phyloP scores from a whole-genome alignment of 2,888 invertebrate species.

The Neoitamus cyanurus region DNA sequence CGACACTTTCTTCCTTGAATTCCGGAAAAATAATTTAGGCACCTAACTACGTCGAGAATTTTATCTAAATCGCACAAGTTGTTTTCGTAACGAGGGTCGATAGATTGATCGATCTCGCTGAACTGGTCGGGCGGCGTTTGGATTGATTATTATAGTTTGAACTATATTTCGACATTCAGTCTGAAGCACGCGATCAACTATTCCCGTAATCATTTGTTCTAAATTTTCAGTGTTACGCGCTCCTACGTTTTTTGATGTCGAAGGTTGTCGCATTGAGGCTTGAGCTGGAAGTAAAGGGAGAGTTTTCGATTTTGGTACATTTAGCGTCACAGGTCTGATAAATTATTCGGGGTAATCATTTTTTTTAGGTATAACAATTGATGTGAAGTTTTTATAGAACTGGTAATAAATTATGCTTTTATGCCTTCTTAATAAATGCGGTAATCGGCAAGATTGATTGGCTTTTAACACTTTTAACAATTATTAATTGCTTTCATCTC shows the following conservation, averaged over 20 bases:
- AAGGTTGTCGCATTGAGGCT: too few species aligned
- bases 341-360: neutral
- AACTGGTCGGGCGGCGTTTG: neutral
- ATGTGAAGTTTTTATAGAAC: neutral
- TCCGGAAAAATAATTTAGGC: neutral
- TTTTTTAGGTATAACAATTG: neutral
- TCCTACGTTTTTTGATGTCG: neutral
- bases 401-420: too few species aligned
- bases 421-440: neutral
- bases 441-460: neutral
- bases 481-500: neutral
- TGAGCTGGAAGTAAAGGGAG: too few species aligned
- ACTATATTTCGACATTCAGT: neutral
- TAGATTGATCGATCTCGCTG: neutral
- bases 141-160: neutral
- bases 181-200: neutral
- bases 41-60: neutral
- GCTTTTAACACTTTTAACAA: neutral
- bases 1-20: constrained; percentile 12
- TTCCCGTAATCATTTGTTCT: neutral
- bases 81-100: neutral
- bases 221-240: neutral
- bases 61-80: neutral
- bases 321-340: too few species aligned
- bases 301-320: too few species aligned